Base-by-base conservation (phyloP, 2,797 vertebrate species). In the Notamacropus eugenii region DNA sequence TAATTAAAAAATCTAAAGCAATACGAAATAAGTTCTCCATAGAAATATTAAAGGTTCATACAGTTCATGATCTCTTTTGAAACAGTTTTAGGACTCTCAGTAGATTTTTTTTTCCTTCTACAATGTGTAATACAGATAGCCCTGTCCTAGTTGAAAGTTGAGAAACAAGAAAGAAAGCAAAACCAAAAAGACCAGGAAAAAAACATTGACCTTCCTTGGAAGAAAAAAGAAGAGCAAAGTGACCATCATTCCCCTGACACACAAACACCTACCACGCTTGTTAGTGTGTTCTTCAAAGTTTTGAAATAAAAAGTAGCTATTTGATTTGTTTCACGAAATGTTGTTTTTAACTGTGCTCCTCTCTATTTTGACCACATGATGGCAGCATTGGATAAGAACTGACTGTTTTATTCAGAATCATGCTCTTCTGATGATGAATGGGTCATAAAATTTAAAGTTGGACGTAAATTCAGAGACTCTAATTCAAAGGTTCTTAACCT, bases 371-470 rank as follows among this genome's bases (percentile, higher is more conserved):
- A 90, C 98, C 99, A 98, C 98, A 96, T 2, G 98, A 97, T 98
- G 99, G 98, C 99, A 98, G 98, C 98, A 98, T 90, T 98, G 97
- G 94, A 97, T n/a, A 94, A 57, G 96, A 96, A 98, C 98, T 95
- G 95, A 54, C 9, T 55, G 3, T 57, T 93, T 0, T 56, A 91
- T 82, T 96, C 74, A 93, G 19, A 96, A 58, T 34, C 0, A 56
- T 31, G 22, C 57, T 31, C 27, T 57, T 92, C 50, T 91, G 19
- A 34, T 46, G 46, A 82, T 74, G n/a, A 74, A 40, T n/a, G 14
- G 12, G 40, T 22, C 34, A 74, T 74, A 74, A 16, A 74, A 74
- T 82, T 22, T 46, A 82, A n/a, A 82, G 6, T 19, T 82, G 8
- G 6, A 74, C 24, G 8, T 19, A 16, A 46, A n/a, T 4, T 82